These are phyloP conservation scores for Hylyphantes graminicola DNA, from an alignment of 1,140 invertebrate genomes.

Conservation along the genomic window DNA sequence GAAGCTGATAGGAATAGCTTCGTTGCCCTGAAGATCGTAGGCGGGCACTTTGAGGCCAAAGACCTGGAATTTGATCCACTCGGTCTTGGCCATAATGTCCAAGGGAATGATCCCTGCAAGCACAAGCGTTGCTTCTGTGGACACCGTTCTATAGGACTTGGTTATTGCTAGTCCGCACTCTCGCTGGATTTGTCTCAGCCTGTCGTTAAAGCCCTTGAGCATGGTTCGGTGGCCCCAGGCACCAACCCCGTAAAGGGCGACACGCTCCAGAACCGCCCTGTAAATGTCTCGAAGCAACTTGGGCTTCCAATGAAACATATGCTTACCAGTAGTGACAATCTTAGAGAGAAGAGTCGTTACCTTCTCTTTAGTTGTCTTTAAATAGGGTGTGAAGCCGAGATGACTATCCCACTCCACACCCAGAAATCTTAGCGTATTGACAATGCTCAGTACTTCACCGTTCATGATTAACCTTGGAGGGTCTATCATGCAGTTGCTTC, in stretches of 20 bases:
- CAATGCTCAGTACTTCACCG: no score
- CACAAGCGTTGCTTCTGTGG: not conserved
- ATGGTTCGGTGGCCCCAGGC: not conserved
- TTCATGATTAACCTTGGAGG: no score
- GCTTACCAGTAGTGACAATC: no score
- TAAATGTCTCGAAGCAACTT: no score
- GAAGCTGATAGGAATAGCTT: no score
- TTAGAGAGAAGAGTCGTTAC: no score
- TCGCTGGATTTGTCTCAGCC: not conserved
- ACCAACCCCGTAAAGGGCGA: not conserved
- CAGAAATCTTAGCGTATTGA: no score
- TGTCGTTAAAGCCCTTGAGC: not conserved
- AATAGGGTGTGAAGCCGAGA: no score
- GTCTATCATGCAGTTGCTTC: no score
- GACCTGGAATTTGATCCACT: not conserved
- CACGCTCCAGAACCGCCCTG: not conserved
- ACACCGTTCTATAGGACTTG: not conserved
- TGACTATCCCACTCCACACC: no score
- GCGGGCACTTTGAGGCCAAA: not conserved
- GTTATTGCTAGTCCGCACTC: not conserved
- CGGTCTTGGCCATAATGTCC: not conserved
- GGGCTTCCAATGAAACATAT: no score
- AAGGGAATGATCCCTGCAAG: not conserved
- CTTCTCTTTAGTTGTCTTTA: no score
- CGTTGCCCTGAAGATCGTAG: rapidly evolving